Evolutionary conservation across 2,113 vertebrate genomes (phyloP).

Genomic region (Heterocephalus glaber): DNA sequence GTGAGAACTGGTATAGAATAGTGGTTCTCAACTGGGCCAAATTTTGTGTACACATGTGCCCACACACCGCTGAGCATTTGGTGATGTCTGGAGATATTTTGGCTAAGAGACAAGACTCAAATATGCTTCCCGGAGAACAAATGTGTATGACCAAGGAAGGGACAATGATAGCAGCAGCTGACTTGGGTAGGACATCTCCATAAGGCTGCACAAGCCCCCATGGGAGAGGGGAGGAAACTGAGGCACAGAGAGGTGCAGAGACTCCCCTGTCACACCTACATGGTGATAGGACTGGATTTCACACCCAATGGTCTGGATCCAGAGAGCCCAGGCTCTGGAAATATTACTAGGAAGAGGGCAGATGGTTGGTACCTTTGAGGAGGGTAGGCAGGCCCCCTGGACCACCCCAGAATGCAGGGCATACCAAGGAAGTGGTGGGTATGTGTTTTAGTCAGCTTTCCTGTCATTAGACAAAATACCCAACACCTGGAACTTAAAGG

Average conservation of each 20-base stretch:
- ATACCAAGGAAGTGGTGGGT: not conserved
- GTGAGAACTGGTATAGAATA: not conserved
- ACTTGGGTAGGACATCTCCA: not conserved
- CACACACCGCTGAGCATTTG: not conserved
- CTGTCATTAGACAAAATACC: not conserved
- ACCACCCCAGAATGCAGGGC: not conserved
- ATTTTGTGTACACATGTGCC: not conserved
- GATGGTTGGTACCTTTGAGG: not conserved
- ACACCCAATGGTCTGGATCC: not conserved
- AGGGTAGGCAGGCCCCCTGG: not conserved
- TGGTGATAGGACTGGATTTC: not conserved
- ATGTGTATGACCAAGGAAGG: not conserved
- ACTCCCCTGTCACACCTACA: not conserved
- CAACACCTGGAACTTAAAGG: not conserved
- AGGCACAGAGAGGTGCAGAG: not conserved
- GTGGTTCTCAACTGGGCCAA: not conserved
- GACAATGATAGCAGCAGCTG: not conserved
- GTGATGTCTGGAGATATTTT: not conserved
- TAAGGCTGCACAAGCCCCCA: not conserved
- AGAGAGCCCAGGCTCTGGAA: not conserved
- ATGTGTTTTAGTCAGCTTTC: not conserved
- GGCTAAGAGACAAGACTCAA: not conserved
- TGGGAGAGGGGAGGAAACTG: not conserved
- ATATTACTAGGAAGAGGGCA: not conserved
- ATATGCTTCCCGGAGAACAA: not conserved